Evolutionary conservation across 1,140 invertebrate genomes (phyloP), one percentile per base, ranked within the genome.

Genomic region (Araneus ventricosus): DNA sequence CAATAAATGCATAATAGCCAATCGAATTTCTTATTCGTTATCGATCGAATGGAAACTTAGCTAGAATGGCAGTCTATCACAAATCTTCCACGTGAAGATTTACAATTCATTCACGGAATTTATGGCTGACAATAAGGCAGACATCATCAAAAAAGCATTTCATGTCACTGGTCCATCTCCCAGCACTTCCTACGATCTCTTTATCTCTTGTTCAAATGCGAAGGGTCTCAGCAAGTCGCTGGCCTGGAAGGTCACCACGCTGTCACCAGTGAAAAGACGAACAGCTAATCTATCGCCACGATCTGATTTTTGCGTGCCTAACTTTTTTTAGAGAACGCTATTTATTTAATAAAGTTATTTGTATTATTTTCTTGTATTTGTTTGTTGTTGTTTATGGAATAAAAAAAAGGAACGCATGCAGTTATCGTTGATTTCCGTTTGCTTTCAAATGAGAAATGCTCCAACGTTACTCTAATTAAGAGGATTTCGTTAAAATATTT

Each of bases 41-140:
- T 96, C 97, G 95, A 97, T 98, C 87, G 97, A 96, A 92, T 98
- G 97, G 95, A 95, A 96, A 67, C 96, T 97, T 0, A 97, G 97
- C 34, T 97, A 97, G 94, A 97, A 98, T 94, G 97, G 98, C 20
- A 97, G 98, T 14, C 96, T 98, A 27, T 96, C 97, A n/a, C 97
- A 98, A 95, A 97, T 97, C 95, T 98, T 98, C 95, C 96, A 98
- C 75, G 95, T 98, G 85, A 97, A 98, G 96, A 97, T 98, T 79
- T 96, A 97, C 93, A 97, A 97, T 95, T 87, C 79, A 17, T 52
- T 82, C 24, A 34, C 22, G 3, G 93, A 94, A 45, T 88, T 86
- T 34, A 20, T 94, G 39, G 45, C 80, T 37, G 52, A 82, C 17
- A 94, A 94, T 57, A 20, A 94, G 22, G 94, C 90, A 27, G 84